Evolutionary conservation across 2,888 invertebrate genomes (phyloP).

Genomic region (Neoaliturus tenellus): DNA sequence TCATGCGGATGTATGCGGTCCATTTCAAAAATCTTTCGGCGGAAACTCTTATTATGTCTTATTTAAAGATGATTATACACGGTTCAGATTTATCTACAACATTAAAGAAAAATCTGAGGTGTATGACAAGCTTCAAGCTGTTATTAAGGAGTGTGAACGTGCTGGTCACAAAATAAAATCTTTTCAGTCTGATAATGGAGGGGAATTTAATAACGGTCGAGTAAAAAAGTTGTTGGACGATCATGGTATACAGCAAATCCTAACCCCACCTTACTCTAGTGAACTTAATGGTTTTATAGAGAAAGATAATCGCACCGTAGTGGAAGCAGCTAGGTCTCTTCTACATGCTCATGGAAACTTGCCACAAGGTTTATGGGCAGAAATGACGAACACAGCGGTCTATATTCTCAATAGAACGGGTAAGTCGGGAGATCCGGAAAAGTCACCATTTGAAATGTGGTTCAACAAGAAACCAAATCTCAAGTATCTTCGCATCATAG

Average conservation of each 20-base stretch:
- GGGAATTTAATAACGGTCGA: neutral
- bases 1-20: neutral
- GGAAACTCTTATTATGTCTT: neutral
- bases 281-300: slow-evolving; percentile 31
- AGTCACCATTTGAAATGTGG: slow-evolving; percentile 46
- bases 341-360: slow-evolving; percentile 24
- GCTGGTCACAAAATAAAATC: neutral
- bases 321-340: slow-evolving; percentile 5
- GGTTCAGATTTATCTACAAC: neutral
- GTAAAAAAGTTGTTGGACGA: slow-evolving; percentile 8
- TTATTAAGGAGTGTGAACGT: slow-evolving; percentile 8
- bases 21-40: neutral
- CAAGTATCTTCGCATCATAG: slow-evolving; percentile 8
- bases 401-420: slow-evolving; percentile 36
- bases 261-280: slow-evolving; percentile 15
- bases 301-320: neutral
- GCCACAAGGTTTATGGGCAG: slow-evolving; percentile 24
- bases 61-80: neutral
- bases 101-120: neutral
- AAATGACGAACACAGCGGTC: slow-evolving; percentile 26
- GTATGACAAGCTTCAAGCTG: neutral
- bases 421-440: neutral
- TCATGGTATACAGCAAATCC: neutral
- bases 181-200: slow-evolving; percentile 8
- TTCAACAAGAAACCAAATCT: slow-evolving; percentile 2